Evolutionary conservation across 2,888 invertebrate species (phyloP).

Genomic region (Sisyra nigra): DNA sequence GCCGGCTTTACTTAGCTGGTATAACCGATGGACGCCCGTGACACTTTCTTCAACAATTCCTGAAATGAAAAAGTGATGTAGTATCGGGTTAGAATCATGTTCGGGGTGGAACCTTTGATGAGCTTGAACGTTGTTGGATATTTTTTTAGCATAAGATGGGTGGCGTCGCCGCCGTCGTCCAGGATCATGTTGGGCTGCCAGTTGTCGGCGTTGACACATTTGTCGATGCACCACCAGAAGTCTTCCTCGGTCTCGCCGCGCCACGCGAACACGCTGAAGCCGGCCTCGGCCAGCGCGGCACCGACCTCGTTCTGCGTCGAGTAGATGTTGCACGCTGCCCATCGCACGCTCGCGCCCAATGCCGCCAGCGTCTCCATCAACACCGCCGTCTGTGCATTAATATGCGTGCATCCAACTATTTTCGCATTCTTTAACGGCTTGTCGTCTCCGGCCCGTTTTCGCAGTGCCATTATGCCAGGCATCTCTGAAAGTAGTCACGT

Average conservation of each 20-base stretch:
- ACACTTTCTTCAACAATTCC: slow-evolving; percentile 96
- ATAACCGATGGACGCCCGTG: slow-evolving; percentile 93
- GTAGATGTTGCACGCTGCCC: slow-evolving; percentile 97
- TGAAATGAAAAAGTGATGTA: slow-evolving; percentile 20
- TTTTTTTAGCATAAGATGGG: slow-evolving; percentile 90
- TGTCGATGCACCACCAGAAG: slow-evolving; percentile 99
- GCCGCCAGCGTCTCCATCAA: slow-evolving; percentile 79
- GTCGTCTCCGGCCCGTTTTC: slow-evolving; percentile 82
- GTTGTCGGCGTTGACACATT: slow-evolving; percentile 75
- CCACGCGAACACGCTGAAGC: slow-evolving; percentile 88
- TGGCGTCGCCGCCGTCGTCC: slow-evolving; percentile 95
- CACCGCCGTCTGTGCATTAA: slow-evolving; percentile 96
- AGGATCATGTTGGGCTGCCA: slow-evolving; percentile 98
- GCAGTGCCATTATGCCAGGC: slow-evolving; percentile 92
- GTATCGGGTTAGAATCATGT: no score
- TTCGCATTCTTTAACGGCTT: slow-evolving; percentile 91
- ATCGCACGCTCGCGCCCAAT: slow-evolving; percentile 81
- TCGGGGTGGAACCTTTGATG: slow-evolving; percentile 84
- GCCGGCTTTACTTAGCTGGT: slow-evolving; percentile 87
- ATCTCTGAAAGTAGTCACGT: slow-evolving; percentile 48
- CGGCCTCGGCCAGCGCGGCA: slow-evolving; percentile 83
- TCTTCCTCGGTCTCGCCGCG: slow-evolving; percentile 95
- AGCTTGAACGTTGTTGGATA: slow-evolving; percentile 85
- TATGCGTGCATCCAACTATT: slow-evolving; percentile 91
- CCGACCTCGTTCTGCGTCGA: slow-evolving; percentile 97